phyloP scores from a whole-genome alignment of 2,888 invertebrate species.

The Tromatobia lineatoria region DNA sequence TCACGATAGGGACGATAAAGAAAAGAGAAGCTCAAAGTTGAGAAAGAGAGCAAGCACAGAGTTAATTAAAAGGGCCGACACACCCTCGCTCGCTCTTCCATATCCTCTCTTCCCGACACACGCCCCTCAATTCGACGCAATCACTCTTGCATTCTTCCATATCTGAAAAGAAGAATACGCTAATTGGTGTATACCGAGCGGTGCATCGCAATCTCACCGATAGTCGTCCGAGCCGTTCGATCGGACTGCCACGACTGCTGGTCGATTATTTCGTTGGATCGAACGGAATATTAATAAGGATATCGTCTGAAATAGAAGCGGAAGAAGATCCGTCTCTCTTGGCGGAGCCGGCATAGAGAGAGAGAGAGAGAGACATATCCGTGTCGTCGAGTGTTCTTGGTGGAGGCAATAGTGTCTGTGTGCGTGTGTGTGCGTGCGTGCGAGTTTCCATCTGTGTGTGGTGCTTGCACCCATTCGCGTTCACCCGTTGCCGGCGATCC shows the following conservation, averaged over 20 bases:
- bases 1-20: background rate
- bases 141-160: constrained; percentile 42
- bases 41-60: background rate
- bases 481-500: constrained; percentile 71
- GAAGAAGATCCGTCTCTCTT: constrained; percentile 9
- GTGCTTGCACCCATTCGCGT: constrained; percentile 69
- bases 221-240: background rate
- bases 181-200: background rate
- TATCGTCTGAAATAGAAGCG: constrained; percentile 29
- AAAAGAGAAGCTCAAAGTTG: background rate
- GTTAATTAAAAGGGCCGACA: constrained; percentile 46
- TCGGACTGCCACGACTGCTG: constrained; percentile 10
- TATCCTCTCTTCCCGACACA: constrained; percentile 39
- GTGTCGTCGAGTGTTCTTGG: constrained; percentile 32
- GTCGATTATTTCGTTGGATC: constrained; percentile 19
- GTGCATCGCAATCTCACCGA: background rate
- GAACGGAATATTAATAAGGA: constrained; percentile 38
- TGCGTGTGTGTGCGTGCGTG: no score
- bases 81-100: constrained; percentile 58
- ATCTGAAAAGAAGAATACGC: background rate
- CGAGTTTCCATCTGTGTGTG: constrained; percentile 29
- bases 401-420: constrained; percentile 39
- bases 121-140: constrained; percentile 14
- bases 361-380: constrained; percentile 12
- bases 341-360: constrained; percentile 26